Conservation (phyloP, 2,113 vertebrate genomes). For the Alethe castanea region DNA sequence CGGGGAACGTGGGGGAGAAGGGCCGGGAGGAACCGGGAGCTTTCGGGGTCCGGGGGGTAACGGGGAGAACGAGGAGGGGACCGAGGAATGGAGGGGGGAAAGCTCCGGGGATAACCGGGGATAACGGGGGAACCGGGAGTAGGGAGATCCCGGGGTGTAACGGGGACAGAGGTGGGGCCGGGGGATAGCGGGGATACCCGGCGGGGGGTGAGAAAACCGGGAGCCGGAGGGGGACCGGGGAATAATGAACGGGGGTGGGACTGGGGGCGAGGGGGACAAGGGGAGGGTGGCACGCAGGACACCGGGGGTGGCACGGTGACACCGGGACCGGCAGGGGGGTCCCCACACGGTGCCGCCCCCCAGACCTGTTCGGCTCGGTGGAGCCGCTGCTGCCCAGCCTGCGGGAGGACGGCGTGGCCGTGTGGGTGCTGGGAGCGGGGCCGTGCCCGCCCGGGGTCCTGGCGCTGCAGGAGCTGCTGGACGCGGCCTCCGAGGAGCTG, state of each 20-base stretch:
- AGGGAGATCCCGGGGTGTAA: too few relatives aligned
- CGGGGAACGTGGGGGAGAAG: too few relatives aligned
- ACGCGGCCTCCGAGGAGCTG: conserved; percentile 18
- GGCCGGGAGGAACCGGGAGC: too few relatives aligned
- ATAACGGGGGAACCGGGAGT: too few relatives aligned
- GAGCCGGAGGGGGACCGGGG: neutral
- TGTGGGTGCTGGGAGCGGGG: conserved; percentile 60
- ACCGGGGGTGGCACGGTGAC: neutral
- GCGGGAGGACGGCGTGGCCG: neutral
- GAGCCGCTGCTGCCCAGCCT: conserved; percentile 44
- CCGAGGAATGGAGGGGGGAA: too few relatives aligned
- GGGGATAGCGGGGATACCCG: neutral
- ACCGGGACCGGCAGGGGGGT: rapidly evolving
- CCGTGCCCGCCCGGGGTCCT: neutral
- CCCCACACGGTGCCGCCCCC: neutral
- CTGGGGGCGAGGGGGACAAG: too few relatives aligned
- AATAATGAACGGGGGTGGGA: neutral
- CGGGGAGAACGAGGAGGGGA: too few relatives aligned
- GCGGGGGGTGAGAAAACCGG: neutral
- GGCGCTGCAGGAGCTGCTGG: conserved; percentile 39
- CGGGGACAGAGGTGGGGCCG: too few relatives aligned
- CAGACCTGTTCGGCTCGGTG: conserved; percentile 19
- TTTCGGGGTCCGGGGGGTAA: too few relatives aligned
- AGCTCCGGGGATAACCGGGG: too few relatives aligned
- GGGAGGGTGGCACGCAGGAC: too few relatives aligned